These are phyloP conservation scores for Cathartes aura DNA, from an alignment of 2,113 vertebrate species.

Conservation along the genomic window DNA sequence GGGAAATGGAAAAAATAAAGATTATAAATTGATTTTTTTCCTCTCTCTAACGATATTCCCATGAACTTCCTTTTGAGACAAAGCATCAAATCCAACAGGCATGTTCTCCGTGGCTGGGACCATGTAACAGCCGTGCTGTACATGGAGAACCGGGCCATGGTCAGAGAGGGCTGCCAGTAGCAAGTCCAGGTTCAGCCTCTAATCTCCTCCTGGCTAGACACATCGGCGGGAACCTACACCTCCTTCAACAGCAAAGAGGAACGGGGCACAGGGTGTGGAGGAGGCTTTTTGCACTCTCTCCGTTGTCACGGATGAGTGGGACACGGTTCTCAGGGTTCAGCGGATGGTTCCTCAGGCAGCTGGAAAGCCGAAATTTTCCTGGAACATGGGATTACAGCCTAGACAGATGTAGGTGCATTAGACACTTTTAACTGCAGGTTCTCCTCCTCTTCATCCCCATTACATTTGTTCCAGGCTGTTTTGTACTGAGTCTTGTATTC, in stretches of 20 bases:
- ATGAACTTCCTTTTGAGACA: background rate
- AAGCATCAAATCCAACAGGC: background rate
- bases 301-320: accelerated
- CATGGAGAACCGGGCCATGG: background rate
- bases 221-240: background rate
- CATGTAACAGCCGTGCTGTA: accelerated
- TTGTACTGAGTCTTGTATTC: background rate
- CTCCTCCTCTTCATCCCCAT: background rate
- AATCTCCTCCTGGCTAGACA: background rate
- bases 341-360: background rate
- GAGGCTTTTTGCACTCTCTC: background rate
- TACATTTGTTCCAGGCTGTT: background rate
- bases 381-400: background rate
- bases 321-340: background rate
- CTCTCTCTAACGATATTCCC: background rate
- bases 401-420: background rate
- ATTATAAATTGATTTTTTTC: background rate
- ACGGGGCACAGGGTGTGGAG: background rate
- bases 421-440: background rate
- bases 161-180: background rate
- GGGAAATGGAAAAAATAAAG: background rate
- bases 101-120: background rate
- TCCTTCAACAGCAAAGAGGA: background rate
- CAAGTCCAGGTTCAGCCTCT: background rate
- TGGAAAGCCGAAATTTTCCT: background rate